Percentiles rank a stretch among this genome's conserved stretches.
phyloP scores from a whole-genome alignment of 2,797 vertebrate genomes.

The Pseudochirops cupreus region DNA sequence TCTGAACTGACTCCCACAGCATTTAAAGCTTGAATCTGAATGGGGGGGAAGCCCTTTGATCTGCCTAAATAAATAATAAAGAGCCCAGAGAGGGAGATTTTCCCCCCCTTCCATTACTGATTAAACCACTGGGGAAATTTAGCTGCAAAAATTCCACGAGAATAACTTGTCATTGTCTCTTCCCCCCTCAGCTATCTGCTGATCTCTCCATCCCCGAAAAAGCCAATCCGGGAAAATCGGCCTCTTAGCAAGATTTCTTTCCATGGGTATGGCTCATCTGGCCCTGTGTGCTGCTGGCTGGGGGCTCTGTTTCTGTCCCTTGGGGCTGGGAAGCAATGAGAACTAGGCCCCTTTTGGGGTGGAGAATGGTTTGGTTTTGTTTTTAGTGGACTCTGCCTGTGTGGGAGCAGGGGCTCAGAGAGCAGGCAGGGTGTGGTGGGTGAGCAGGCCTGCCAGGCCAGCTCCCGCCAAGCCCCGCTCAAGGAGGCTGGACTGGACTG shows the following conservation, averaged over 20 bases:
- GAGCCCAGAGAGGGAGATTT: constrained; percentile 78
- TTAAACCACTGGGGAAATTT: constrained; percentile 66
- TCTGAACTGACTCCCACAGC: constrained; percentile 86
- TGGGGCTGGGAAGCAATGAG: not conserved
- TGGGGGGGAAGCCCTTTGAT: constrained; percentile 86
- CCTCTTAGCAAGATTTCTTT: constrained; percentile 49
- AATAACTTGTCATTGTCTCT: constrained; percentile 51
- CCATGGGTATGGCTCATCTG: constrained; percentile 1
- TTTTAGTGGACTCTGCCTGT: constrained; percentile 36
- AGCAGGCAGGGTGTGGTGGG: not conserved
- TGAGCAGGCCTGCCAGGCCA: no score
- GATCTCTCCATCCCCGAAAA: constrained; percentile 19
- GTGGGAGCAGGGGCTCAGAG: not conserved
- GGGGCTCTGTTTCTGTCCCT: not conserved
- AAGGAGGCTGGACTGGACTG: not conserved
- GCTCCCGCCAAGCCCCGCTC: not conserved
- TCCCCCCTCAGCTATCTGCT: constrained; percentile 38
- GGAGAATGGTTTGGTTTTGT: constrained; percentile 9
- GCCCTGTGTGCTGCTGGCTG: not conserved
- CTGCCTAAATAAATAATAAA: constrained; percentile 87
- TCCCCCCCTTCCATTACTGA: constrained; percentile 45
- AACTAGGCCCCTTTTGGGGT: not conserved
- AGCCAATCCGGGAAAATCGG: not conserved
- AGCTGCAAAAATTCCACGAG: constrained; percentile 55
- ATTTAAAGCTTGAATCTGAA: constrained; percentile 81